Evolutionary conservation across 2,888 invertebrate genomes (phyloP).

Genomic region (Clistopyga incitator): DNA sequence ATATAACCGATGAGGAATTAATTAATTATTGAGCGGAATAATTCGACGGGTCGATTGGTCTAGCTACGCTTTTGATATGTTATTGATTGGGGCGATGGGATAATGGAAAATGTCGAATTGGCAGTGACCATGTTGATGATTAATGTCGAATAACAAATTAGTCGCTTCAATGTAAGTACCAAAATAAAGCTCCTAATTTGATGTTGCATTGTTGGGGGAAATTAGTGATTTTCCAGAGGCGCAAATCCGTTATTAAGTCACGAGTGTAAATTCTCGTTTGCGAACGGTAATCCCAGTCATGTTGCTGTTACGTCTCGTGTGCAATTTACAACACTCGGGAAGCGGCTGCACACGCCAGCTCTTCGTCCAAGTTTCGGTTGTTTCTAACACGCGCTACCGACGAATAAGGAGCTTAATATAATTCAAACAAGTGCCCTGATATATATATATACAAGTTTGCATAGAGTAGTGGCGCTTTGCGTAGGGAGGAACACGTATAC

Average conservation of each 20-base stretch:
- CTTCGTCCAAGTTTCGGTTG: conserved; percentile 62
- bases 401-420: conserved; percentile 58
- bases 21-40: neutral
- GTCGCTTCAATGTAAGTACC: neutral
- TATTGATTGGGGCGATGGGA: neutral
- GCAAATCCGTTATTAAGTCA: conserved; percentile 33
- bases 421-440: conserved; percentile 49
- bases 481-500: neutral
- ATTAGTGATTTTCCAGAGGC: conserved; percentile 27
- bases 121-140: neutral
- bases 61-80: neutral
- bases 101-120: neutral
- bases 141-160: neutral
- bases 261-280: conserved; percentile 34
- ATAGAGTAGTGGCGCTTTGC: neutral
- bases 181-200: conserved; percentile 16
- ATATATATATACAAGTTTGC: conserved; percentile 18
- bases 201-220: neutral
- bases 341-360: conserved; percentile 36
- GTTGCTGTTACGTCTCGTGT: conserved; percentile 50
- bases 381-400: conserved; percentile 63
- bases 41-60: neutral
- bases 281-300: neutral
- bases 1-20: neutral
- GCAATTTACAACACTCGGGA: conserved; percentile 64